Conservation (phyloP, 2,113 vertebrate species). For the Panthera leo region DNA sequence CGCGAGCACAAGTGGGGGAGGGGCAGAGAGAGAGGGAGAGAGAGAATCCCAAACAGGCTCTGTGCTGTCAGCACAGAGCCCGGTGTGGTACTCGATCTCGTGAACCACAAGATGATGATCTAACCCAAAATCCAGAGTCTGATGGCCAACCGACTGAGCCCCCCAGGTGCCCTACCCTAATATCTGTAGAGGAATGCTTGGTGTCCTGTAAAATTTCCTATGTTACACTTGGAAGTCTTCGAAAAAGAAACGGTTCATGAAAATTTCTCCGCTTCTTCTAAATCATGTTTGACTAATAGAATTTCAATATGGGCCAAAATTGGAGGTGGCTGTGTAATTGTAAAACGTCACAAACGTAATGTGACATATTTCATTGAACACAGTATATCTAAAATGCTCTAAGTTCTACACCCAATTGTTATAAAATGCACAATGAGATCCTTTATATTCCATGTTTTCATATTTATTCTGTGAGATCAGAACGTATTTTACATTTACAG, state of each 20-base stretch:
- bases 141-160: no score
- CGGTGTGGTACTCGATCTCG: no score
- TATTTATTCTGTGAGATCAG: neutral
- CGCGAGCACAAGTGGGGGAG: no score
- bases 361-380: neutral
- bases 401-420: neutral
- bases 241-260: neutral
- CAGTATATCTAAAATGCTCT: neutral
- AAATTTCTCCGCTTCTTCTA: neutral
- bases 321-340: neutral
- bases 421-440: neutral
- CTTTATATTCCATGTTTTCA: neutral
- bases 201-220: neutral
- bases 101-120: no score
- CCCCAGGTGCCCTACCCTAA: neutral
- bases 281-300: neutral
- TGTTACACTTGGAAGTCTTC: neutral
- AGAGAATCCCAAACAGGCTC: no score
- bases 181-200: neutral
- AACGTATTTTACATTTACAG: neutral
- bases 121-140: no score
- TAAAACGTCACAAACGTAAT: neutral
- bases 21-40: no score
- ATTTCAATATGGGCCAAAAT: neutral
- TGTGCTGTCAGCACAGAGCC: no score